phyloP scores from a whole-genome alignment of 2,797 vertebrate genomes.

The Telmatherina bonti region DNA sequence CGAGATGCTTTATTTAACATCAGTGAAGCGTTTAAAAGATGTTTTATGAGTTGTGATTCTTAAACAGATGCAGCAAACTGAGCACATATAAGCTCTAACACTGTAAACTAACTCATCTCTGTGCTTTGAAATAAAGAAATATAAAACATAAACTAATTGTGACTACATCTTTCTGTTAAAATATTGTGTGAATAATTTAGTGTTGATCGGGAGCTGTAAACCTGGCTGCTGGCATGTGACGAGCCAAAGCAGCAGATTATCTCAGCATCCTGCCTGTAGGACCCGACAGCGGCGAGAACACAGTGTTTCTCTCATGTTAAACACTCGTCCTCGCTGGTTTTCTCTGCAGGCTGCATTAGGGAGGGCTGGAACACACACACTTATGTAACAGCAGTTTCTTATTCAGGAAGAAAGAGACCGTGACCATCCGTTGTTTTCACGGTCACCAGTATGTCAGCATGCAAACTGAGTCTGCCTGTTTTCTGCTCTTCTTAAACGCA shows the following conservation, averaged over 20 bases:
- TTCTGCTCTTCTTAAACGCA: too few species aligned
- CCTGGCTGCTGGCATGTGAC: too few species aligned
- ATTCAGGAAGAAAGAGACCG: slow-evolving; percentile 31
- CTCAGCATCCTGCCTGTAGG: neutral
- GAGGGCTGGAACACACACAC: slow-evolving; percentile 22
- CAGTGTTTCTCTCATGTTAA: slow-evolving; percentile 27
- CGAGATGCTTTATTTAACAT: neutral
- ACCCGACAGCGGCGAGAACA: slow-evolving; percentile 16
- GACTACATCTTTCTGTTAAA: neutral
- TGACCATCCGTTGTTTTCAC: slow-evolving; percentile 15
- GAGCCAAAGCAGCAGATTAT: neutral
- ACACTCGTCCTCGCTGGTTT: slow-evolving; percentile 57
- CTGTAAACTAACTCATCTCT: slow-evolving; percentile 14
- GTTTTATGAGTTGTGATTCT: neutral
- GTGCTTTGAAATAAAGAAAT: slow-evolving; percentile 35
- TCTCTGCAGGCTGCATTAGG: slow-evolving; percentile 10
- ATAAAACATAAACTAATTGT: slow-evolving; percentile 9
- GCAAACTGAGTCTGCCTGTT: neutral
- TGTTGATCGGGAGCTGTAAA: too few species aligned
- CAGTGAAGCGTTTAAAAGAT: too few species aligned
- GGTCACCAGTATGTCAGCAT: slow-evolving; percentile 8
- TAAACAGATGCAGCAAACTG: neutral
- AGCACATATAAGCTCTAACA: slow-evolving; percentile 1
- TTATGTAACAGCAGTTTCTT: slow-evolving; percentile 56
- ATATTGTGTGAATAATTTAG: too few species aligned